phyloP scores from a whole-genome alignment of 2,888 invertebrate species.

The Gortyna flavago region DNA sequence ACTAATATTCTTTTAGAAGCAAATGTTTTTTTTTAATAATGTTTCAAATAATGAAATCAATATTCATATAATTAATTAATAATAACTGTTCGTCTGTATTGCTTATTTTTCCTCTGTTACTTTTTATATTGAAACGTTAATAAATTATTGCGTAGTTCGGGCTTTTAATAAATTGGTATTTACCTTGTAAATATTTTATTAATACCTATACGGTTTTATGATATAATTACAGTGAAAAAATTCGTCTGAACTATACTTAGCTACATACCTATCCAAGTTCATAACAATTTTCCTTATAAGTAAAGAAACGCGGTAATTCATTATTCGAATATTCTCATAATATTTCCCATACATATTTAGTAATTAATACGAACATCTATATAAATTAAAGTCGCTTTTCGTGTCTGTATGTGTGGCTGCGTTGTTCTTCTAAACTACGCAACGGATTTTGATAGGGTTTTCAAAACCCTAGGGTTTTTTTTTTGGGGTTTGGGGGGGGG shows the following conservation, averaged over 20 bases:
- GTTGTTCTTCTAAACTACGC: neutral
- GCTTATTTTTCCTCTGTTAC: constrained; percentile 8
- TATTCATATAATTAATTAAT: constrained; percentile 26
- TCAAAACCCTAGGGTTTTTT: no score
- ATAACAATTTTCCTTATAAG: neutral
- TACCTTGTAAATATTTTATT: constrained; percentile 19
- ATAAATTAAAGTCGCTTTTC: neutral
- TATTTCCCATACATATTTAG: neutral
- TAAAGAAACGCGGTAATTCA: neutral
- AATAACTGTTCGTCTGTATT: constrained; percentile 3
- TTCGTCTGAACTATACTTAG: neutral
- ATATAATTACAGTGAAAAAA: constrained; percentile 8
- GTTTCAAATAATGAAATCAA: constrained; percentile 50
- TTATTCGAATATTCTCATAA: neutral
- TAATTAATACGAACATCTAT: neutral
- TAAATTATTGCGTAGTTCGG: constrained; percentile 30
- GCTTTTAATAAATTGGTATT: constrained; percentile 40
- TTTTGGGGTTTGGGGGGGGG: no score
- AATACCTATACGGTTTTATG: constrained; percentile 3
- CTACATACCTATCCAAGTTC: neutral
- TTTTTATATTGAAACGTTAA: constrained; percentile 14
- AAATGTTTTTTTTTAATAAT: constrained; percentile 38
- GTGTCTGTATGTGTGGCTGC: no score
- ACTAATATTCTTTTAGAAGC: constrained; percentile 15
- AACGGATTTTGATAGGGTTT: neutral